Evolutionary conservation across 2,888 invertebrate genomes (phyloP).

Genomic region (Clitarchus hookeri): DNA sequence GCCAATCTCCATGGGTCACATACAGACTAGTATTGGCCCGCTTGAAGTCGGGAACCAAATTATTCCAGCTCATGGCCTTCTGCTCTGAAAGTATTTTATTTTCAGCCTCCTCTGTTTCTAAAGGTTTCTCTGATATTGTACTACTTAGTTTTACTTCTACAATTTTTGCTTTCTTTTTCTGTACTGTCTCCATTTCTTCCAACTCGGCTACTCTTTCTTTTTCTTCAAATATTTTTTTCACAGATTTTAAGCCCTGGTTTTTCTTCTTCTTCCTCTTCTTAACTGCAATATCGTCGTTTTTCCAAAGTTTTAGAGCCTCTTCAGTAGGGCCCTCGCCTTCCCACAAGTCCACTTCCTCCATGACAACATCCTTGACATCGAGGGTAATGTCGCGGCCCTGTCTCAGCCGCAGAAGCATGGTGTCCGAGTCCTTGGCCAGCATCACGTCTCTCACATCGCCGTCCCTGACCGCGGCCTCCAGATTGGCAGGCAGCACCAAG

Average conservation of each 20-base stretch:
- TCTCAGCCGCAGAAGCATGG: slow-evolving; percentile 71
- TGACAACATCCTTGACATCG: slow-evolving; percentile 65
- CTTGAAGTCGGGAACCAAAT: slow-evolving; percentile 60
- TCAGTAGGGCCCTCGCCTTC: slow-evolving; percentile 71
- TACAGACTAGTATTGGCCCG: slow-evolving; percentile 60
- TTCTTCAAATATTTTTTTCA: slow-evolving; percentile 76
- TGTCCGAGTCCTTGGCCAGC: slow-evolving; percentile 76
- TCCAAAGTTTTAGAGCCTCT: slow-evolving; percentile 56
- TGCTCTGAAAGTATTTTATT: slow-evolving; percentile 55
- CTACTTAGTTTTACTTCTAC: slow-evolving; percentile 35
- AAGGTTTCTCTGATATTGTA: slow-evolving; percentile 17
- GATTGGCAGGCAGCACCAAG: slow-evolving; percentile 72
- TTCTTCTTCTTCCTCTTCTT: slow-evolving; percentile 54
- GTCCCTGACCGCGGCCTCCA: slow-evolving; percentile 76
- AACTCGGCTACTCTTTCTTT: slow-evolving; percentile 72
- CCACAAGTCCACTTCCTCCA: slow-evolving; percentile 60
- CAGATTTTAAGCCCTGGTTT: slow-evolving; percentile 66
- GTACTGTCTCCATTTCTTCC: slow-evolving; percentile 53
- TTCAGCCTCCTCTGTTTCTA: slow-evolving; percentile 52
- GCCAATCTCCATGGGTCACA: slow-evolving; percentile 61
- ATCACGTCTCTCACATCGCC: slow-evolving; percentile 78
- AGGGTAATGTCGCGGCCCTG: slow-evolving; percentile 77
- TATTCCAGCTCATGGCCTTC: slow-evolving; percentile 53
- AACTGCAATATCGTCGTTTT: slow-evolving; percentile 57
- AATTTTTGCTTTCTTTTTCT: slow-evolving; percentile 51